Conservation (phyloP, 2,888 invertebrate genomes). For the Lobophora halterata region DNA sequence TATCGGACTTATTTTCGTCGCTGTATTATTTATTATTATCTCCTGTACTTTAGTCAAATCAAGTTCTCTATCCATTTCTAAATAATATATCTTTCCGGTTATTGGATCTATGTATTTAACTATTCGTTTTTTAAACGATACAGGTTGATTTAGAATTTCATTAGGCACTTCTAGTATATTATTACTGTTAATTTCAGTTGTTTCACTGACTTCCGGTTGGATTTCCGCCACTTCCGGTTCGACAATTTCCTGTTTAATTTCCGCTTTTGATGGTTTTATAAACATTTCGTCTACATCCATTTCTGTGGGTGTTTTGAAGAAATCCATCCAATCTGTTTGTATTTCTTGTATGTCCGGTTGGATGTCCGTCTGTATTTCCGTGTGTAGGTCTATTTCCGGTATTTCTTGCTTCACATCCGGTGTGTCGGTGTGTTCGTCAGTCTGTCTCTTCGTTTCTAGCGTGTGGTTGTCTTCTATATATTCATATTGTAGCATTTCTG, state of each 20-base stretch:
- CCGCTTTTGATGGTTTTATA: conserved; percentile 53
- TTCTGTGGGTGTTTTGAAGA: conserved; percentile 62
- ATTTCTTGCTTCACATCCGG: conserved; percentile 2
- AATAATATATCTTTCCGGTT: conserved; percentile 68
- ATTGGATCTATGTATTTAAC: conserved; percentile 69
- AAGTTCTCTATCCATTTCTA: conserved; percentile 66
- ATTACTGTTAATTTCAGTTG: conserved; percentile 5
- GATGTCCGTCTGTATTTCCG: conserved; percentile 16
- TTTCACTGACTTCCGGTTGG: conserved; percentile 5
- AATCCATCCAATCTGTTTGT: conserved; percentile 57
- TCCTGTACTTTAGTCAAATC: conserved; percentile 68
- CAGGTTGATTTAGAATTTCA: conserved; percentile 45
- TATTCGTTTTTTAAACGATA: conserved; percentile 56
- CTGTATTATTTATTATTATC: conserved; percentile 63
- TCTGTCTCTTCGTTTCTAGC: conserved; percentile 10
- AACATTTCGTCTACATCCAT: conserved; percentile 71
- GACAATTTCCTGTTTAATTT: conserved; percentile 17
- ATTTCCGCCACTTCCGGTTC: conserved; percentile 20
- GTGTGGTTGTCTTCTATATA: conserved; percentile 46
- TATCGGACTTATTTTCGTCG: conserved; percentile 60
- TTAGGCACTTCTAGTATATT: conserved; percentile 38
- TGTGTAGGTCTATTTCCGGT: not conserved
- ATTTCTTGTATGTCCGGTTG: conserved; percentile 14
- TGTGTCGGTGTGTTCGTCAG: conserved; percentile 19
- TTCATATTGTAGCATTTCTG: conserved; percentile 63